Conservation (phyloP, 2,797 vertebrate species). For the Hoplostethus atlanticus region DNA sequence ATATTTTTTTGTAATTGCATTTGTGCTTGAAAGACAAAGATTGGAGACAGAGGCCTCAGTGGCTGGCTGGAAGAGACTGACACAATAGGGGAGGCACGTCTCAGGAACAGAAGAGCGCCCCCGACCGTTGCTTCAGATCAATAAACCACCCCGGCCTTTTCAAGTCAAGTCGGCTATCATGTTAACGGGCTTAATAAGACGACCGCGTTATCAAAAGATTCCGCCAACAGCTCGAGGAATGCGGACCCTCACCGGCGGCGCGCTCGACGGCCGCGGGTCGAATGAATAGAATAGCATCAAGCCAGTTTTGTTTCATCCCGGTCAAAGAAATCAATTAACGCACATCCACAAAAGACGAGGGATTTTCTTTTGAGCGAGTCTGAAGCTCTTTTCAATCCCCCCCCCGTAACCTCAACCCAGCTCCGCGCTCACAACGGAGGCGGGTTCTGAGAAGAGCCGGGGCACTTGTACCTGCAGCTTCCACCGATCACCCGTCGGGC, state of each 20-base stretch:
- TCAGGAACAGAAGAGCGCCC: no score
- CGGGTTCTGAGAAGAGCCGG: neutral
- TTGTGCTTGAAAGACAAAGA: no score
- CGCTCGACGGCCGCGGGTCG: no score
- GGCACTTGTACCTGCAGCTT: slow-evolving; percentile 2
- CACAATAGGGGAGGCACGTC: no score
- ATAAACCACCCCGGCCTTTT: neutral
- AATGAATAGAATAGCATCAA: neutral
- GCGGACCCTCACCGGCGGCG: neutral
- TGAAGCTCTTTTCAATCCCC: neutral
- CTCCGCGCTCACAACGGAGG: neutral
- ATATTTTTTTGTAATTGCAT: no score
- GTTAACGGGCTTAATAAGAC: neutral
- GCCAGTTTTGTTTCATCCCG: neutral
- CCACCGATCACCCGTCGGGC: neutral
- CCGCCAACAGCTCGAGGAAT: neutral
- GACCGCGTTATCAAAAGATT: neutral
- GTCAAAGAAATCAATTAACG: slow-evolving; percentile 3
- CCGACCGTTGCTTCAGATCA: no score
- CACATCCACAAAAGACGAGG: neutral
- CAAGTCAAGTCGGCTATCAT: neutral
- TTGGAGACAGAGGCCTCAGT: no score
- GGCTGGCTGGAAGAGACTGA: no score
- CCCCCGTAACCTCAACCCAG: neutral
- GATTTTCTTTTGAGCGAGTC: neutral